Percentiles rank a stretch among this genome's conserved stretches.
phyloP scores from a whole-genome alignment of 1,140 invertebrate species.

The Halyomorpha halys region DNA sequence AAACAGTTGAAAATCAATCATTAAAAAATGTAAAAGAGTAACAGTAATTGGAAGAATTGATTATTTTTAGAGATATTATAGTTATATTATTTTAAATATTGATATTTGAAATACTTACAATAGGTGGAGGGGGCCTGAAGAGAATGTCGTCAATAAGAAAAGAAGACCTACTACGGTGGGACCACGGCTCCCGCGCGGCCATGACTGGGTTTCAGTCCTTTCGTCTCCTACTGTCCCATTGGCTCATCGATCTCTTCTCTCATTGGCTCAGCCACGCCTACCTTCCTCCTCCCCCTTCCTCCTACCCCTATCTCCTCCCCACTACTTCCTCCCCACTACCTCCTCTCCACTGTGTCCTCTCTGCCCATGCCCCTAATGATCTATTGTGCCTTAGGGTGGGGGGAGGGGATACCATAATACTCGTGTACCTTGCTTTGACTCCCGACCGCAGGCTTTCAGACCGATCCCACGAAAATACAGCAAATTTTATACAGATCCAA shows the following conservation, averaged over 20 bases:
- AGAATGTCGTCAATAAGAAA: slow-evolving; percentile 23
- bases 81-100: too few species aligned
- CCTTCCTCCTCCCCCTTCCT: neutral
- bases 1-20: too few species aligned
- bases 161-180: slow-evolving; percentile 13
- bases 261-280: neutral
- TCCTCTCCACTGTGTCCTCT: too few species aligned
- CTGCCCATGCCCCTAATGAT: slow-evolving; percentile 3
- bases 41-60: too few species aligned
- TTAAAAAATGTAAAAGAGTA: too few species aligned
- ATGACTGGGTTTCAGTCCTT: neutral
- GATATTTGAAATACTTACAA: too few species aligned
- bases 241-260: neutral
- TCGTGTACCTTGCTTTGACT: neutral
- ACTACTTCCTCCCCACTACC: neutral
- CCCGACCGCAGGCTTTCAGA: too few species aligned
- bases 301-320: neutral
- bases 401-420: neutral
- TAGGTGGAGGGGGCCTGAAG: slow-evolving; percentile 13
- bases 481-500: too few species aligned
- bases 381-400: neutral
- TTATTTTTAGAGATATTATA: too few species aligned
- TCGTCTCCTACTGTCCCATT: neutral
- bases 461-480: too few species aligned
- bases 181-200: slow-evolving; percentile 4